Evolutionary conservation across 2,888 invertebrate genomes (phyloP), one percentile per base, ranked within the genome.

Genomic region (Brenthis ino): DNA sequence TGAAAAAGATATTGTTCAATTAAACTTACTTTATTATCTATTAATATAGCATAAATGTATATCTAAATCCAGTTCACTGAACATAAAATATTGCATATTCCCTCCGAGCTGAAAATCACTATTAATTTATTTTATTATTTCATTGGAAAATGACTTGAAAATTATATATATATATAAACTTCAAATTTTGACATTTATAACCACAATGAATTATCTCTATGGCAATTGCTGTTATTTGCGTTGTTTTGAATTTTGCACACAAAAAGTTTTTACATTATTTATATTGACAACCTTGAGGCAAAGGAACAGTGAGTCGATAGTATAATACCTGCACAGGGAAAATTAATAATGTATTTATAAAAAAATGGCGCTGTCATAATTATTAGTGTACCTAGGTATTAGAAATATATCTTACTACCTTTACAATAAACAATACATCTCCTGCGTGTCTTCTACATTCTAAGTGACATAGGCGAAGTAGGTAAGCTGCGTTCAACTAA

Each of bases 61-160:
- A 37, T 64, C 16, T 54, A 61, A 11, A 56, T 58, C 55, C 11
- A 60, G 43, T 43, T 37, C 16, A 24, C 64, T 65, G 14, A 53
- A 37, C n/a, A 53, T 51, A 60, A 60, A 67, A 54, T 60, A 55
- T 60, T 57, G 33, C 72, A 72, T 72, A 68, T 70, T 72, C 70
- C 48, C 11, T 56, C 43, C 3, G 47, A 51, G 5, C 37, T 43
- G 14, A 13, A n/a, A 64, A 60, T 28, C 50, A 65, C 63, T 28
- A 11, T 13, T 33, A 58, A 64, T 66, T 69, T 63, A 48, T 43
- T 64, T 20, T 55, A 54, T 54, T 68, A 60, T 50, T 16, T 50
- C 60, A 60, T 60, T 60, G 50, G 51, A 33, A 68, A 58, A 54
- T 33, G 48, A 60, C 8, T 20, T 37, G 13, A 47, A 33, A 67